These are phyloP conservation scores for Drosophila aldrichi DNA, from an alignment of 2,888 invertebrate species.

Conservation along the genomic window DNA sequence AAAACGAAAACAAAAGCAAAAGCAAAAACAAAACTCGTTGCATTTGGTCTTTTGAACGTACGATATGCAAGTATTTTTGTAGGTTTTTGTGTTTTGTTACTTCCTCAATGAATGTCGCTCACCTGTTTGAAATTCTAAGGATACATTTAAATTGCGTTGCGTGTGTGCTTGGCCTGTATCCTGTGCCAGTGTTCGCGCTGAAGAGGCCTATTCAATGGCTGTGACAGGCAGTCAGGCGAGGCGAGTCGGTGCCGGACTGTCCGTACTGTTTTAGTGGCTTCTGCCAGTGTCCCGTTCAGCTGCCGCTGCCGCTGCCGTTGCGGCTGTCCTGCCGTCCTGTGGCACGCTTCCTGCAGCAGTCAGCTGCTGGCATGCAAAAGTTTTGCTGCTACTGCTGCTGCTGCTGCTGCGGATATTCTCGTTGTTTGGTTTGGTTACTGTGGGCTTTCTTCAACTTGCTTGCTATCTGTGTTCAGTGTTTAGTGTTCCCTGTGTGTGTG, in stretches of 20 bases:
- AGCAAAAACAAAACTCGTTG: slow-evolving; percentile 8
- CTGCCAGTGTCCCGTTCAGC: slow-evolving; percentile 10
- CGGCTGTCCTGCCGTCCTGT: slow-evolving; percentile 41
- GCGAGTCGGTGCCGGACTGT: slow-evolving; percentile 56
- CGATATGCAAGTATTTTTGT: slow-evolving; percentile 8
- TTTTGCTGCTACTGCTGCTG: slow-evolving; percentile 32
- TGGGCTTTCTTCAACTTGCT: slow-evolving; percentile 38
- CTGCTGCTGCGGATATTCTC: slow-evolving; percentile 48
- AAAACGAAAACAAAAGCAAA: neutral
- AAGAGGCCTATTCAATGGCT: slow-evolving; percentile 67
- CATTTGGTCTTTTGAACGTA: slow-evolving; percentile 20
- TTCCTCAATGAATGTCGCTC: slow-evolving; percentile 62
- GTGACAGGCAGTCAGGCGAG: slow-evolving; percentile 48
- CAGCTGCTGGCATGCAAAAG: slow-evolving; percentile 70
- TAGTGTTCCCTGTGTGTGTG: slow-evolving; percentile 2
- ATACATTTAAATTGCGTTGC: slow-evolving; percentile 77
- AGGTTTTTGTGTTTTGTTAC: slow-evolving; percentile 25
- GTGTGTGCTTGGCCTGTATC: slow-evolving; percentile 64
- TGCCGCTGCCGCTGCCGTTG: slow-evolving; percentile 24
- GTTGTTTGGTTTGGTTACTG: slow-evolving; percentile 48
- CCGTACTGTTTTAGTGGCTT: slow-evolving; percentile 32
- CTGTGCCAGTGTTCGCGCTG: slow-evolving; percentile 61
- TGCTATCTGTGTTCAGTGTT: slow-evolving; percentile 10
- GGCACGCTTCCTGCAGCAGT: slow-evolving; percentile 74
- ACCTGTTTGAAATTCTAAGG: slow-evolving; percentile 81